A percentile compares a stretch with the other conserved stretches of the same genome.
Conservation (phyloP, 2,888 invertebrate species). For the Meandrusa payeni region DNA sequence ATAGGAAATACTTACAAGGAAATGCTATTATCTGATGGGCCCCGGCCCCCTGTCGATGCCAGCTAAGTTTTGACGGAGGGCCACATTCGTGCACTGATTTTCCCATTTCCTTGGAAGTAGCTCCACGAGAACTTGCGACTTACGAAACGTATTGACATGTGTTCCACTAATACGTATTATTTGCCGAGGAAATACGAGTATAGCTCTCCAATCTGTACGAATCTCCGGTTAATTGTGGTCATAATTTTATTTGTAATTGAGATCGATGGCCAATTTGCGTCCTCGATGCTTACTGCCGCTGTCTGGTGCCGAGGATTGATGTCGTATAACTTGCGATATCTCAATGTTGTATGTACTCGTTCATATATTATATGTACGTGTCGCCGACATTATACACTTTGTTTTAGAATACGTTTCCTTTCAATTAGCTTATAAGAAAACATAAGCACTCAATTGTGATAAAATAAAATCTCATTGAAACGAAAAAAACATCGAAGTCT, state of each 20-base stretch:
- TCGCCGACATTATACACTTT: no score
- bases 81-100: constrained; percentile 18
- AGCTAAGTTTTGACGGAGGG: constrained; percentile 24
- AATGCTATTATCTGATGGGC: constrained; percentile 37
- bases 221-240: constrained; percentile 5
- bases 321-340: no score
- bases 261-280: constrained; percentile 5
- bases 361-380: no score
- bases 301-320: no score
- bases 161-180: constrained; percentile 18
- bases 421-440: no score
- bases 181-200: constrained; percentile 11
- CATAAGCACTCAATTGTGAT: no score
- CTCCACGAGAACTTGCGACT: constrained; percentile 5
- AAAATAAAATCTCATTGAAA: no score
- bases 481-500: no score
- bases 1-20: constrained; percentile 40
- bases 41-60: constrained; percentile 30
- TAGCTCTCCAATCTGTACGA: no score
- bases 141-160: constrained; percentile 9
- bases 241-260: background rate
- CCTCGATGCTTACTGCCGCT: no score
- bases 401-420: no score
- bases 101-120: constrained; percentile 18
- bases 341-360: no score